phyloP scores from a whole-genome alignment of 2,888 invertebrate species.

The Gryllus longicercus region DNA sequence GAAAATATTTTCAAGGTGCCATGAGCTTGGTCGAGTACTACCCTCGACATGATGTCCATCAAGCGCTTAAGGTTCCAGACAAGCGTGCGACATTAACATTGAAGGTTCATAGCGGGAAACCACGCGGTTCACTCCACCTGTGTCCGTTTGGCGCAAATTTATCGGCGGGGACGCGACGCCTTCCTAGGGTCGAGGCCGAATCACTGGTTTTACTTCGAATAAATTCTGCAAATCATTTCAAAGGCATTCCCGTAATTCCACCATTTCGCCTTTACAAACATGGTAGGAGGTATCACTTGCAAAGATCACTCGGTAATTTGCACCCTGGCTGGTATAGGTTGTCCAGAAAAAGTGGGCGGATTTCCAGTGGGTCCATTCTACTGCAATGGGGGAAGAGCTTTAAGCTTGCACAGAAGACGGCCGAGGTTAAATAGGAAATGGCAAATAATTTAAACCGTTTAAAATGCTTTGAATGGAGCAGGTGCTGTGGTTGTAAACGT shows the following conservation, averaged over 20 bases:
- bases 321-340: not conserved
- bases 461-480: no score
- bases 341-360: not conserved
- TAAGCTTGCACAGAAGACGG: no score
- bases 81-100: not conserved
- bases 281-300: not conserved
- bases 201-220: not conserved
- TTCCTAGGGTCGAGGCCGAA: not conserved
- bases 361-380: not conserved
- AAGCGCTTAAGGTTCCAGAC: not conserved
- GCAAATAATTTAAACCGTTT: no score
- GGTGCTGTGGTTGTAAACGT: no score
- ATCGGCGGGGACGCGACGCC: not conserved
- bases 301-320: not conserved
- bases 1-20: no score
- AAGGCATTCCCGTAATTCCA: slow-evolving; percentile 2
- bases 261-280: slow-evolving; percentile 5
- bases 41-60: no score
- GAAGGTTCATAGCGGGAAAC: not conserved
- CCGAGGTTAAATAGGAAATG: no score
- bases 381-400: not conserved
- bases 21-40: no score
- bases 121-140: not conserved
- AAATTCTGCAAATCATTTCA: not conserved
- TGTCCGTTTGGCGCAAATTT: not conserved